A percentile compares a stretch with the other conserved stretches of the same genome.
Evolutionary conservation across 2,113 vertebrate species (phyloP).

Genomic region (Craseonycteris thonglongyai): DNA sequence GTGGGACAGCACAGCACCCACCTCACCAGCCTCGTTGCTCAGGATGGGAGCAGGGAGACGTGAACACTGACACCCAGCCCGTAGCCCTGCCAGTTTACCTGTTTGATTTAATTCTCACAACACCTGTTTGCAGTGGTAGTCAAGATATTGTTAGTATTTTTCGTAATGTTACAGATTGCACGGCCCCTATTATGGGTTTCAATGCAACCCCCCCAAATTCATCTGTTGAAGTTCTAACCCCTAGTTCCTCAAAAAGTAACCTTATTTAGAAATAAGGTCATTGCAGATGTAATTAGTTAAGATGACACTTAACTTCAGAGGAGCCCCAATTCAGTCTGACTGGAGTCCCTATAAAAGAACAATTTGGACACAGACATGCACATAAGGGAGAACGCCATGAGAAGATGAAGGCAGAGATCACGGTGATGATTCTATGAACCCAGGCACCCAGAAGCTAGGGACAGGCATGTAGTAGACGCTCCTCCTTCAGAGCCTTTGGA

Average conservation of each 20-base stretch:
- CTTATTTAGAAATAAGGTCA: background rate
- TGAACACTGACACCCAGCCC: accelerated
- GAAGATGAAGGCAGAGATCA: background rate
- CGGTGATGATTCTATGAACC: background rate
- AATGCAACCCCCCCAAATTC: background rate
- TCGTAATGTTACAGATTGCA: background rate
- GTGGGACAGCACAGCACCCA: background rate
- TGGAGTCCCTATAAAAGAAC: background rate
- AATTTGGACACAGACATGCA: background rate
- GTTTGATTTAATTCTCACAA: background rate
- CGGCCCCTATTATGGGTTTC: background rate
- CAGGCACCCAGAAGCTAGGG: background rate
- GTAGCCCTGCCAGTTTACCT: background rate
- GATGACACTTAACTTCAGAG: background rate
- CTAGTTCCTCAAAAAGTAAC: background rate
- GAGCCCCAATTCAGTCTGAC: background rate
- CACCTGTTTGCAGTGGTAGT: background rate
- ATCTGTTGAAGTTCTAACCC: background rate
- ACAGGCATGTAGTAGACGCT: background rate
- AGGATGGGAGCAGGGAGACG: background rate
- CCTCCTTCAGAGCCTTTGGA: background rate
- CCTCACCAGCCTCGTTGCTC: background rate
- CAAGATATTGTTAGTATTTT: background rate
- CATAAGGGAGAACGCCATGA: accelerated
- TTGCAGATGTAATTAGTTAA: background rate